Conservation (phyloP, 2,888 invertebrate species). For the Chrysina gloriosa region DNA sequence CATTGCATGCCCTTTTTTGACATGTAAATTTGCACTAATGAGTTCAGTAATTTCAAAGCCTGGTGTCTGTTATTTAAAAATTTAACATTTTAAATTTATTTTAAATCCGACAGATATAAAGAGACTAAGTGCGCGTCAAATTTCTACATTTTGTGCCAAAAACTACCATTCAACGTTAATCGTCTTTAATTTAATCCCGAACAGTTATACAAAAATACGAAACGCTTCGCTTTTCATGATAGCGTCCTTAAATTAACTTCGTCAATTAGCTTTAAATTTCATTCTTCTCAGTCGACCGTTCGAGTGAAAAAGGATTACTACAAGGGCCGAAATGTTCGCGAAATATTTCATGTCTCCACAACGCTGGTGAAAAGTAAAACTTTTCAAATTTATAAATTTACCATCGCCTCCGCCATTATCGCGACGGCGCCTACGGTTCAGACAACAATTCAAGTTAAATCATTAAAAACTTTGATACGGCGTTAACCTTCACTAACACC, state of each 20-base stretch:
- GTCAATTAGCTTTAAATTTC: constrained; percentile 19
- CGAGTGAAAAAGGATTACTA: constrained; percentile 12
- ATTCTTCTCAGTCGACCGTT: not conserved
- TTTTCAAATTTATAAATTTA: constrained; percentile 28
- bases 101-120: too few species aligned
- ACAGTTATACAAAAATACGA: not conserved
- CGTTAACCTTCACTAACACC: constrained; percentile 33
- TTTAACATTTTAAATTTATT: too few species aligned
- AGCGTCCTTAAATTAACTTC: constrained; percentile 4
- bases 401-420: constrained; percentile 9
- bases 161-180: not conserved
- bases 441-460: constrained; percentile 34
- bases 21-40: too few species aligned
- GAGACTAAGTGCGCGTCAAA: not conserved
- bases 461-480: constrained; percentile 37
- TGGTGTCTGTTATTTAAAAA: too few species aligned
- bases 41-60: too few species aligned
- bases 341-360: constrained; percentile 9
- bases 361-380: constrained; percentile 1
- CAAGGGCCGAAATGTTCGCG: constrained; percentile 2
- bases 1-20: too few species aligned
- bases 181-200: not conserved
- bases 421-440: constrained; percentile 18
- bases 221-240: not conserved
- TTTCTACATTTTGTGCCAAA: too few species aligned